Percentiles rank a stretch among this genome's conserved stretches.
phyloP scores from a whole-genome alignment of 2,113 vertebrate genomes.

The Cavia porcellus region DNA sequence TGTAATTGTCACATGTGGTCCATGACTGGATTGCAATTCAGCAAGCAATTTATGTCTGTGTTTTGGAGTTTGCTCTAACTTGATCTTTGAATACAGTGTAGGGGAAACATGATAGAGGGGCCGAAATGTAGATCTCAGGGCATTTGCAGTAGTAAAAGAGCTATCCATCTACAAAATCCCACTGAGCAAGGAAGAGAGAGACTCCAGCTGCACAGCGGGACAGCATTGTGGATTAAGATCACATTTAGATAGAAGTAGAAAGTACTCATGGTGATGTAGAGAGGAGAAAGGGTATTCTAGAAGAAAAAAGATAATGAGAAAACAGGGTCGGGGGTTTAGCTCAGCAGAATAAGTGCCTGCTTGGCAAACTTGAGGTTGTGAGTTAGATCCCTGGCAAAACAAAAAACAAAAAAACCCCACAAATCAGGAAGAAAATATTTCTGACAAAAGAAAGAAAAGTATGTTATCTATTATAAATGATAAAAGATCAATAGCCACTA shows the following conservation, averaged over 20 bases:
- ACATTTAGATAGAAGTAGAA: neutral
- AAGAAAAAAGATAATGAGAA: neutral
- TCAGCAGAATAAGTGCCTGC: too few species aligned
- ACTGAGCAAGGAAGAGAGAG: neutral
- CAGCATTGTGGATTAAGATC: neutral
- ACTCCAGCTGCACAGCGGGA: neutral
- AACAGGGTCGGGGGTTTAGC: neutral
- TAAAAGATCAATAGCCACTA: neutral
- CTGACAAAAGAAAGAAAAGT: neutral
- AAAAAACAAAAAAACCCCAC: neutral
- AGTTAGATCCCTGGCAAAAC: too few species aligned
- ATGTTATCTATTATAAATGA: neutral
- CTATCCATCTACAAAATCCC: neutral
- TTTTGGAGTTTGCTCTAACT: neutral
- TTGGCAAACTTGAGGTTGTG: too few species aligned
- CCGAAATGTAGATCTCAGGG: neutral
- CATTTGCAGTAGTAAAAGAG: neutral
- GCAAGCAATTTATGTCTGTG: neutral
- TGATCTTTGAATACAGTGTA: neutral
- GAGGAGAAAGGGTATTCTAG: neutral
- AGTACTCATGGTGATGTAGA: neutral
- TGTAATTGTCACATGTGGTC: neutral
- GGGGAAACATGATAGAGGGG: neutral
- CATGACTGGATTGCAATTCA: neutral
- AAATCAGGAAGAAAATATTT: conserved; percentile 5